These are phyloP conservation scores for Azemiops feae DNA, from an alignment of 2,113 vertebrate species.

Conservation along the genomic window DNA sequence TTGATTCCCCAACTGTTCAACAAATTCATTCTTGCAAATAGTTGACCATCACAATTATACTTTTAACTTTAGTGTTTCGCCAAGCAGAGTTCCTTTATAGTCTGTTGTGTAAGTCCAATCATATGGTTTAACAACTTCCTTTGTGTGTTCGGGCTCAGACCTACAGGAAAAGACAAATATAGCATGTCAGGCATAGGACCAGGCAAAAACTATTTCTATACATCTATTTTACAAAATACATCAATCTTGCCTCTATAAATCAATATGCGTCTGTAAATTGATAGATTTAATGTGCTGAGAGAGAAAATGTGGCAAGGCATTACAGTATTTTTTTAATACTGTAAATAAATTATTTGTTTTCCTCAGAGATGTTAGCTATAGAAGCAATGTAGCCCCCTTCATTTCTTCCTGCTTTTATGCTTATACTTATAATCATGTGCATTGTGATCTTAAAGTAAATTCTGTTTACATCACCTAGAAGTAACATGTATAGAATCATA, in stretches of 20 bases:
- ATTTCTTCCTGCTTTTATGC: neutral
- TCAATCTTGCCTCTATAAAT: neutral
- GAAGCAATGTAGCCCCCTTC: neutral
- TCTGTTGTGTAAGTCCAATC: conserved; percentile 99
- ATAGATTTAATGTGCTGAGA: neutral
- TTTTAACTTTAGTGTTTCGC: conserved; percentile 81
- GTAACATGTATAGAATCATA: neutral
- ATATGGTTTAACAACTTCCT: conserved; percentile 89
- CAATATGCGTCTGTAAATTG: neutral
- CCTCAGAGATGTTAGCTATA: neutral
- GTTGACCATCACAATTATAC: conserved; percentile 55
- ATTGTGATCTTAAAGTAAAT: neutral
- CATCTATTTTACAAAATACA: neutral
- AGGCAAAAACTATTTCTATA: neutral
- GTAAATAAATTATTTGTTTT: neutral
- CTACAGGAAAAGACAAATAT: conserved; percentile 65
- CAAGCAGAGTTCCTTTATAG: conserved; percentile 91
- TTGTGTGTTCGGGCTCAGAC: conserved; percentile 88
- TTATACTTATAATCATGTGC: neutral
- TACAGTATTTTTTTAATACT: neutral
- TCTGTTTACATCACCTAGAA: neutral
- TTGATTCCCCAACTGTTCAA: neutral
- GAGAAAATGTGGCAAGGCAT: neutral
- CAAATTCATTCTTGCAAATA: neutral
- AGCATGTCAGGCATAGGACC: neutral